phyloP scores from a whole-genome alignment of 2,797 vertebrate species.

The Arrhamphus sclerolepis region DNA sequence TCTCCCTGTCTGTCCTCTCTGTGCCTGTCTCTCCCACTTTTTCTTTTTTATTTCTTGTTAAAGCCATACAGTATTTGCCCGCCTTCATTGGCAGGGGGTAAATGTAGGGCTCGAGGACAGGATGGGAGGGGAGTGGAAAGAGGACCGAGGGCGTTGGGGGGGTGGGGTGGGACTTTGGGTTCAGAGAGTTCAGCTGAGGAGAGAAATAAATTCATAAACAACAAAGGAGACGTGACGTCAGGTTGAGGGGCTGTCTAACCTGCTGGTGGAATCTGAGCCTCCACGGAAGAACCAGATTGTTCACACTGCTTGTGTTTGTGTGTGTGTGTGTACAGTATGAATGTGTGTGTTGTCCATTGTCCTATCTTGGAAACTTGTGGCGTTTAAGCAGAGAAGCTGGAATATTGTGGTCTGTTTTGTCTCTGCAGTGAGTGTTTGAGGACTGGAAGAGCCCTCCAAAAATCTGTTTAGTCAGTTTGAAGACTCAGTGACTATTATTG shows the following conservation, averaged over 20 bases:
- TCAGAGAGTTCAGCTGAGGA: conserved; percentile 81
- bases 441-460: conserved; percentile 42
- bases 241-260: conserved; percentile 77
- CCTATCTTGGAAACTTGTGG: conserved; percentile 60
- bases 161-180: conserved; percentile 57
- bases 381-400: conserved; percentile 65
- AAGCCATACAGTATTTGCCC: conserved; percentile 73
- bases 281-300: conserved; percentile 70
- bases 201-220: conserved; percentile 85
- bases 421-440: conserved; percentile 59
- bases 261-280: conserved; percentile 75
- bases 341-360: conserved; percentile 53
- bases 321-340: conserved; percentile 57
- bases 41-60: conserved; percentile 58
- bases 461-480: conserved; percentile 35
- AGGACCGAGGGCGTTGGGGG: conserved; percentile 9
- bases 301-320: conserved; percentile 58
- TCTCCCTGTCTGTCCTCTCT: conserved; percentile 41
- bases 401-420: conserved; percentile 71
- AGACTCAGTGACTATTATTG: conserved; percentile 37
- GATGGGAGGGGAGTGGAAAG: conserved; percentile 40
- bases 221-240: conserved; percentile 84
- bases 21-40: conserved; percentile 42
- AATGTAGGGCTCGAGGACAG: conserved; percentile 67
- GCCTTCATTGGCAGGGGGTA: conserved; percentile 74